Evolutionary conservation across 1,140 invertebrate genomes (phyloP), one percentile per base, ranked within the genome.

Genomic region (Drosophila nikananu): DNA sequence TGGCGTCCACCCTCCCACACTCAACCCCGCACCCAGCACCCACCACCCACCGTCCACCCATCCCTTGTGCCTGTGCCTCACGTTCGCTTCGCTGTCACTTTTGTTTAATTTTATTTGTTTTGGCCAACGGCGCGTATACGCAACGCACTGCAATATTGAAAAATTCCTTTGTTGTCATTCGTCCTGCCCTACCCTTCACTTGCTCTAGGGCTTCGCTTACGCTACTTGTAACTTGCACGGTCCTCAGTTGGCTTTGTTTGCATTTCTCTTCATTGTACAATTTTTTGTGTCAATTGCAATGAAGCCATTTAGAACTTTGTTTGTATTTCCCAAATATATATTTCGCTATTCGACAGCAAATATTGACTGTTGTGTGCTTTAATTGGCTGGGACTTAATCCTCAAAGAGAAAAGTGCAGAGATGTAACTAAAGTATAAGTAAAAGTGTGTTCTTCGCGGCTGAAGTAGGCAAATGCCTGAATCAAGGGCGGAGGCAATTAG

Each of bases 91-190:
- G 66, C 62, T 81, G 81, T 78, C 77, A 75, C 77, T 73, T 80
- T 87, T 89, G 84, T 79, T 84, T 81, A 89, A 89, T 84, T 84
- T 89, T 84, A 84, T 89, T 89, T 89, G 81, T 84, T 84, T 90
- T 84, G 77, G 81, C 62, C 66, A 52, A 81, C 81, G 66, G 74
- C 77, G 86, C 84, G 77, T 89, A 84, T 89, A 84, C 84, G 81
- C 81, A 90, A 84, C 77, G 81, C 74, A 57, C 62, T 89, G 81
- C 77, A 89, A 87, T 89, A 89, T 89, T 87, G 80, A 83, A 89
- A 87, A 87, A 83, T 87, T 83, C 83, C 83, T 87, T 86, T 86
- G 83, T 87, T 80, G 83, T 87, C 80, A 81, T 89, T 89, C 77
- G 65, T 68, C 60, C 62, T 37, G 48, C 64, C 59, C 55, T 30